A percentile compares a stretch with the other conserved stretches of the same genome.
Evolutionary conservation across 2,113 vertebrate genomes (phyloP).

Genomic region (Tichodroma muraria): DNA sequence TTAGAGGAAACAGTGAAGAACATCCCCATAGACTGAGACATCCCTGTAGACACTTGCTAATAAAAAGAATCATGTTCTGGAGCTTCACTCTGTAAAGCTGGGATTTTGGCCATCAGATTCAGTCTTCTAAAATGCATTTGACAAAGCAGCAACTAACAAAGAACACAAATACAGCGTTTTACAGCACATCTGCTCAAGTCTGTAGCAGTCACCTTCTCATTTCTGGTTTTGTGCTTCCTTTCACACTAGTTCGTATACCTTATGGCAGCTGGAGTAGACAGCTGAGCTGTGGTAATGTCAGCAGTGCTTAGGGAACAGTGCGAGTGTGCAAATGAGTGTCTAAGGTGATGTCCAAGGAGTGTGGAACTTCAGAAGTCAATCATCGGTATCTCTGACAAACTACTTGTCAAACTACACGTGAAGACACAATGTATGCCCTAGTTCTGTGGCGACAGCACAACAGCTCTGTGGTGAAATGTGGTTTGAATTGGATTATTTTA

Average conservation of each 20-base stretch:
- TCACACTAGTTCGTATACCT: neutral
- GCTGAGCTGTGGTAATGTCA: neutral
- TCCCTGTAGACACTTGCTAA: neutral
- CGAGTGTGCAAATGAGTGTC: neutral
- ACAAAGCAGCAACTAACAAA: neutral
- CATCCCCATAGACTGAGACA: neutral
- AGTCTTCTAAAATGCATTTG: neutral
- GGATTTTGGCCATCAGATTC: neutral
- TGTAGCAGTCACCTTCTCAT: neutral
- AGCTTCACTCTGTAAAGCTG: neutral
- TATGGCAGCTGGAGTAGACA: neutral
- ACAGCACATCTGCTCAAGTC: neutral
- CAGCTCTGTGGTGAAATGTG: neutral
- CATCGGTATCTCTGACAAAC: neutral
- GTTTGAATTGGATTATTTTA: neutral
- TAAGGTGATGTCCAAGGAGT: neutral
- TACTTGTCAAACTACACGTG: neutral
- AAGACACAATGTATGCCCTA: neutral
- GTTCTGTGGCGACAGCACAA: neutral
- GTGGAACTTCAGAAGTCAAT: neutral
- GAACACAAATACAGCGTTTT: neutral
- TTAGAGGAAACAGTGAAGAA: neutral
- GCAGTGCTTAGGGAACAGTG: neutral
- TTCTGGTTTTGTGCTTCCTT: neutral
- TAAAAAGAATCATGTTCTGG: neutral